These are phyloP conservation scores for Magallana gigas DNA, from an alignment of 1,140 invertebrate genomes.

Conservation along the genomic window DNA sequence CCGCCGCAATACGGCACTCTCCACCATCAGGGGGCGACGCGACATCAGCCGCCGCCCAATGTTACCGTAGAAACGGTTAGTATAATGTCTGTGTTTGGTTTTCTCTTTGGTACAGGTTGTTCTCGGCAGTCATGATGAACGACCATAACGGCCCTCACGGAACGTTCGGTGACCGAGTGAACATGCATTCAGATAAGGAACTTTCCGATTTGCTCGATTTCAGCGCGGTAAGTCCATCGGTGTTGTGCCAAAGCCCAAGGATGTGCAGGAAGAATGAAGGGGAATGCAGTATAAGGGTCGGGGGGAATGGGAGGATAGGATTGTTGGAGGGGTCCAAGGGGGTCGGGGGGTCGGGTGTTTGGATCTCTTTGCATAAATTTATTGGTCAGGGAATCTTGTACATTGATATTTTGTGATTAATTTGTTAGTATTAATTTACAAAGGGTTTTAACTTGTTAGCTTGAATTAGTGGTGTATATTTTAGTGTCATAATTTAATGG, in stretches of 20 bases:
- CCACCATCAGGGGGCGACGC: not conserved
- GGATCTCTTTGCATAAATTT: too few relatives aligned
- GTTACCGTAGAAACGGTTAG: conserved; percentile 40
- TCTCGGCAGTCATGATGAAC: conserved; percentile 7
- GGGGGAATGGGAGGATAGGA: not conserved
- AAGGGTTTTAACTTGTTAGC: too few relatives aligned
- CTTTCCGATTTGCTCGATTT: conserved; percentile 76
- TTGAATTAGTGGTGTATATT: too few relatives aligned
- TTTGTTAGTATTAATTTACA: too few relatives aligned
- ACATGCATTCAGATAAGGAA: conserved; percentile 73
- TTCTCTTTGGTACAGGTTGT: conserved; percentile 23
- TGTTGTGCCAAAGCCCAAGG: not conserved
- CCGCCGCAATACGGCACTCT: conserved; percentile 35
- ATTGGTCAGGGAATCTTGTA: too few relatives aligned
- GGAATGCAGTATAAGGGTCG: too few relatives aligned
- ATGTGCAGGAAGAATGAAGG: too few relatives aligned
- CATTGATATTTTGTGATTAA: too few relatives aligned
- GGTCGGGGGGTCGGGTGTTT: too few relatives aligned
- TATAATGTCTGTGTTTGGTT: conserved; percentile 30
- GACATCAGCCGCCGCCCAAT: conserved; percentile 31
- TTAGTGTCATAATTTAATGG: too few relatives aligned
- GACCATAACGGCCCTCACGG: conserved; percentile 32
- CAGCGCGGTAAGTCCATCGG: conserved; percentile 72
- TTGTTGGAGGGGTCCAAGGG: too few relatives aligned
- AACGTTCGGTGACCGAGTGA: conserved; percentile 70